Evolutionary conservation across 1,140 invertebrate genomes (phyloP), one percentile per base, ranked within the genome.

Genomic region (Orius insidiosus): DNA sequence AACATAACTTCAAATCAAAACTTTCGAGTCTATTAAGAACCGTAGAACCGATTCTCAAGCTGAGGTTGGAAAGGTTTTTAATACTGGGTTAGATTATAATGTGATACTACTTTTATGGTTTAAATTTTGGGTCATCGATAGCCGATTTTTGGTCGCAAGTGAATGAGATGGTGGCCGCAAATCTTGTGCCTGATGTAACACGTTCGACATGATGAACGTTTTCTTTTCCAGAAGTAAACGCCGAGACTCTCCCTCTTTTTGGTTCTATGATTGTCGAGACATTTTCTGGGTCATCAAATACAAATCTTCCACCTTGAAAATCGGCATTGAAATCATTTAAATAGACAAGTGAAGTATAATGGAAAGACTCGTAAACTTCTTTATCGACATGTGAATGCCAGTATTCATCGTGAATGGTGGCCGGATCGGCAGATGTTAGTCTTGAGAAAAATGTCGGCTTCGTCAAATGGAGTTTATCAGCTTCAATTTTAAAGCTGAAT

Each of bases 311-410:
- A 24, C 84, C 85, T 63, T 76, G 61, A 56, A 87, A 89, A 59
- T 89, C 81, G 48, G 64, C 61, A 15, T 64, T 68, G 60, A 74
- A 86, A 61, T 85, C 76, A 42, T 66, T 74, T 35, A 92, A 63
- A 61, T 89, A 90, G 1, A 92, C 58, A 5, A 89, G 59, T 2
- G 82, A 76, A 9, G 85, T 89, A 55, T 84, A 92, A 60, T 87
- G 80, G 56, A 87, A 88, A 47, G 80, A 76, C 58, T 79, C 70
- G 56, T 88, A 87, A 1, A 81, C 80, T 59, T 79, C 75, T 69
- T 87, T 87, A 62, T 90, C 85, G 40, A 88, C 69, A 68, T 87
- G 84, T 31, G 75, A 67, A 66, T 85, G 81, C 84, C 85, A 89
- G 60, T 88, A 89, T 62, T 87, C 79, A 67, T 89, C 84, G 60